Base-by-base conservation (phyloP, 2,113 vertebrate species). In the Melozone crissalis region DNA sequence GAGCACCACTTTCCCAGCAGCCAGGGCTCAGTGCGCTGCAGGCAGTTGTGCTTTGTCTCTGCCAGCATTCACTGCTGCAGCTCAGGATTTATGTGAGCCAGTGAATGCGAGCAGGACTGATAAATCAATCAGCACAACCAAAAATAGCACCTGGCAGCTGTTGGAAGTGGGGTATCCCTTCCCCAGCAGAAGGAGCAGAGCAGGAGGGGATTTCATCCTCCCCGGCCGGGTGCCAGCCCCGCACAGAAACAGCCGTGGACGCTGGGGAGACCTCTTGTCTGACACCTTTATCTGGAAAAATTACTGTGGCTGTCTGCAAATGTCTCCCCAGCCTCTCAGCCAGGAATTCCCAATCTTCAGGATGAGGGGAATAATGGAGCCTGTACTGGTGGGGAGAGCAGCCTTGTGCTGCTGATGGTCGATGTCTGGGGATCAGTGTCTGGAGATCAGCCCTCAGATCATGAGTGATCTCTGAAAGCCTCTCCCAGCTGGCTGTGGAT, bases 201-300 rank as follows among this genome's bases (percentile, higher is more conserved):
- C 91, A 87, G 81, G 79, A 83, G 91, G 74, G 75, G 91, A 76
- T 94, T 93, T 94, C 66, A 49, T 78, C 67, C 2, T 0, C 37
- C 84, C 78, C 39, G 27, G 93, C 87, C 0, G 5, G 24, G 52
- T 91, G 90, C 93, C 91, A 94, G 87, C 71, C 84, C 77, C 72
- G 89, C 0, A 0, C 86, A 86, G 75, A 77, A 73, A 75, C 75
- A 86, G 79, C 65, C 13, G 0, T 47, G 93, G 69, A 74, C 91
- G 74, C 77, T 28, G 62, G 43, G 77, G 77, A 75, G 87, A 89
- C 66, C 71, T 93, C 67, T 59, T 0, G 2, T 61, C 84, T 89
- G 89, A 89, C 81, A 63, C 94, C 84, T 94, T 87, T 87, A 94
- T 95, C 89, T 93, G 94, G 82, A 93, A 92, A 83, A 90, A 94